Base-by-base conservation (phyloP, 2,888 invertebrate species). In the Diachrysia chrysitis region DNA sequence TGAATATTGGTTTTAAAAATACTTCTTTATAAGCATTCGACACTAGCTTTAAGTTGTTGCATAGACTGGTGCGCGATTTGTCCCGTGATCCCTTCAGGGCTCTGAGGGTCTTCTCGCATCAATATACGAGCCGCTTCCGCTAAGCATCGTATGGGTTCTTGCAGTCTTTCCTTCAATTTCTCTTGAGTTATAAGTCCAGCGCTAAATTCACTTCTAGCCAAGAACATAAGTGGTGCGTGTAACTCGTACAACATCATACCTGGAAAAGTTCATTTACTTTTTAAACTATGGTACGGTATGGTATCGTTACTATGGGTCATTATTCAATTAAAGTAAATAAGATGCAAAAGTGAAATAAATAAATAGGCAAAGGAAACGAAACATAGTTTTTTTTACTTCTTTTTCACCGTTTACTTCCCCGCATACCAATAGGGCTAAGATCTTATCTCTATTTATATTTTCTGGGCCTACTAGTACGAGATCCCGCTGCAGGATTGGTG, bases 241-340 rank as follows among this genome's bases (percentile, higher is more conserved):
- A 98, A 90, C 88, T 98, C 98, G 86, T 98, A 98, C 25, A 98
- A 88, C 82, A 97, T 96, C 94, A 97, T 96, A 14, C 97, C 98
- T 96, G 87, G 0, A 63, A 70, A 16, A 46, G 46, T 2, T 19
- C 3, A 23, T 23, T 23, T 21, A 7, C 0, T 17, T 3, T 12
- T 35, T 25, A 25, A 25, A 25, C 25, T 4, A 25, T n/a, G n/a
- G n/a, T n/a, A n/a, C n/a, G n/a, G n/a, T n/a, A n/a, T n/a, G n/a
- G n/a, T n/a, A n/a, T n/a, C n/a, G n/a, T n/a, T n/a, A n/a, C n/a
- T n/a, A n/a, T n/a, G n/a, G n/a, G n/a, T n/a, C n/a, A n/a, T n/a
- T n/a, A n/a, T n/a, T n/a, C n/a, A n/a, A n/a, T n/a, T n/a, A n/a
- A n/a, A n/a, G n/a, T n/a, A n/a, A n/a, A n/a, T n/a, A n/a, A n/a